Conservation (phyloP, 2,888 invertebrate genomes). For the Scaptodrosophila latifasciaeformis region DNA sequence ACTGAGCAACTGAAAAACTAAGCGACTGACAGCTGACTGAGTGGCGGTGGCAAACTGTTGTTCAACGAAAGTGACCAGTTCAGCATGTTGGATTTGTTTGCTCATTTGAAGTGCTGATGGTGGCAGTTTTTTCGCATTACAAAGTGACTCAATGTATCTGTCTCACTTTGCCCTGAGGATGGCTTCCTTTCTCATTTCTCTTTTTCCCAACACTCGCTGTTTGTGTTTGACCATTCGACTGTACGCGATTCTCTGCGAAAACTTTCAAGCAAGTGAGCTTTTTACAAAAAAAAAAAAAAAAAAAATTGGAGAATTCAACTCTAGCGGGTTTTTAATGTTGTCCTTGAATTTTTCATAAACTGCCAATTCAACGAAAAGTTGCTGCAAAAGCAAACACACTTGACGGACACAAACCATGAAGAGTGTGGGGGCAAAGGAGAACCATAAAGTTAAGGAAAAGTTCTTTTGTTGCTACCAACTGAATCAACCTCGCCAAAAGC, state of each 20-base stretch:
- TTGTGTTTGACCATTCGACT: conserved; percentile 14
- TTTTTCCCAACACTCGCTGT: no score
- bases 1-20: no score
- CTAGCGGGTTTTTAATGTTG: conserved; percentile 53
- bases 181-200: no score
- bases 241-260: conserved; percentile 29
- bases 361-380: conserved; percentile 60
- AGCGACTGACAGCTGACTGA: no score
- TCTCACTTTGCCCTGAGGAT: no score
- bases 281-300: no score
- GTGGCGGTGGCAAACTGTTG: conserved; percentile 13
- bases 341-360: conserved; percentile 64
- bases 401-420: conserved; percentile 3
- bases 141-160: no score
- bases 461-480: conserved; percentile 36
- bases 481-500: no score
- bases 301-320: no score
- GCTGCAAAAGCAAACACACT: neutral
- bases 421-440: neutral
- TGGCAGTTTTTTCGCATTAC: no score
- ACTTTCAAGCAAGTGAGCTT: conserved; percentile 32
- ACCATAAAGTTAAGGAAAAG: conserved; percentile 42
- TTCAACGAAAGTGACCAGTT: conserved; percentile 12
- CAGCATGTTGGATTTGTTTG: conserved; percentile 49
- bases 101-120: conserved; percentile 39